Evolutionary conservation across 2,888 invertebrate genomes (phyloP), one percentile per base, ranked within the genome.

Genomic region (Clistopyga incitator): DNA sequence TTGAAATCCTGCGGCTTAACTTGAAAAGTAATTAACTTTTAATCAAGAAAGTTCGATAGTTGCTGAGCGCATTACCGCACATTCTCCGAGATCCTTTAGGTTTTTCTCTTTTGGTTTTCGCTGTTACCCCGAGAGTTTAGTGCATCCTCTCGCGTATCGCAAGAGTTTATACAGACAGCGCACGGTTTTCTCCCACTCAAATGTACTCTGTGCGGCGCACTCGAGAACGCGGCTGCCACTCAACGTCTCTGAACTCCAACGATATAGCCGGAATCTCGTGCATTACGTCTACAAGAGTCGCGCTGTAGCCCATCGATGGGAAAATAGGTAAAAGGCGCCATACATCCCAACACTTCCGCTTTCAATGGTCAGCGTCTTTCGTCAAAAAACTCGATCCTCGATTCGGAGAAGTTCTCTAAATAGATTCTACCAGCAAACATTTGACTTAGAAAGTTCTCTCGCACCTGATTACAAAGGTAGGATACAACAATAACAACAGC

Each of bases 1-100:
- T 91, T 91, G 90, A 91, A 91, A 91, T 90, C 88, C 90, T 87
- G 90, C 86, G 90, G 89, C 87, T 89, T 89, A 88, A 90, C 89
- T 89, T 88, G 86, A 88, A 88, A 90, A 90, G 90, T 90, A 91
- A 90, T 90, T 91, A 91, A 90, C 91, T 91, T 91, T 90, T 90
- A 91, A 91, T 91, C 90, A 90, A 89, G 88, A 91, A 91, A 91
- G 90, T 91, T 91, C 87, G 85, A 87, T 87, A 84, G 89, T 87
- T 89, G 84, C 82, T 84, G 77, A 54, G 34, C 86, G 86, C 81
- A 64, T 80, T 64, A 78, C 68, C 50, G 67, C 72, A 84, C 64
- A 84, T 84, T 84, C 83, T 74, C 80, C 47, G 38, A 56, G 50
- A 68, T 56, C 54, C 56, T 56, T 68, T 77, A 61, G 54, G 61